Evolutionary conservation across 2,113 vertebrate genomes (phyloP), one percentile per base, ranked within the genome.

Genomic region (Egretta garzetta): DNA sequence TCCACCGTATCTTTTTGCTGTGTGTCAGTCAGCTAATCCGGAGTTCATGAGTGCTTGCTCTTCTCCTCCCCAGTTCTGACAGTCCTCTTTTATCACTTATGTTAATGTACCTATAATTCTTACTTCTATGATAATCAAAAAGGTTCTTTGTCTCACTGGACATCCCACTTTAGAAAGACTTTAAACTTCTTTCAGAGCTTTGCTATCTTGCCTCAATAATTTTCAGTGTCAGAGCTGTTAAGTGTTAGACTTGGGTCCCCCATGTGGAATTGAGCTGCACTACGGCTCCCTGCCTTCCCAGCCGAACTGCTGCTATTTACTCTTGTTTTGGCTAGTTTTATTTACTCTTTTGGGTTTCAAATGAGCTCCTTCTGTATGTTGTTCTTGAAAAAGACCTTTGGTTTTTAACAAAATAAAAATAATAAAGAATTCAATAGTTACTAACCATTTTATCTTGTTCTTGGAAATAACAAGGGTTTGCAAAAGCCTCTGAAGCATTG

Each of bases 211-310:
- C 56, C 59, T 86, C 30, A 10, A 3, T 18, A 1, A 19, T 45
- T 89, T 76, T 56, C 13, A 0, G 45, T 53, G 58, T 49, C 67
- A 14, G 90, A 81, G 35, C 79, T 50, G 35, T 10, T 45, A 81
- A 95, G 76, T 77, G 70, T 94, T 94, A 73, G 87, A 2, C 86
- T 95, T 63, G 96, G 88, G 80, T 96, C 95, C 95, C 90, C 93
- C 93, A 17, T 88, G 95, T 94, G 90, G 97, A 84, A 55, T 62
- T 62, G 73, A 86, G 93, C 89, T 93, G 94, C 88, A 96, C 74
- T 95, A 85, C 91, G 5, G 23, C 89, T 96, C 60, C 37, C 12
- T 58, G 50, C 72, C 37, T 62, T 47, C 45, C 74, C 86, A n/a
- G 28, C 26, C 3, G 0, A 28, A 3, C 63, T 83, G 21, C 74